phyloP scores from a whole-genome alignment of 1,140 invertebrate species.

The Drosophila takahashii region DNA sequence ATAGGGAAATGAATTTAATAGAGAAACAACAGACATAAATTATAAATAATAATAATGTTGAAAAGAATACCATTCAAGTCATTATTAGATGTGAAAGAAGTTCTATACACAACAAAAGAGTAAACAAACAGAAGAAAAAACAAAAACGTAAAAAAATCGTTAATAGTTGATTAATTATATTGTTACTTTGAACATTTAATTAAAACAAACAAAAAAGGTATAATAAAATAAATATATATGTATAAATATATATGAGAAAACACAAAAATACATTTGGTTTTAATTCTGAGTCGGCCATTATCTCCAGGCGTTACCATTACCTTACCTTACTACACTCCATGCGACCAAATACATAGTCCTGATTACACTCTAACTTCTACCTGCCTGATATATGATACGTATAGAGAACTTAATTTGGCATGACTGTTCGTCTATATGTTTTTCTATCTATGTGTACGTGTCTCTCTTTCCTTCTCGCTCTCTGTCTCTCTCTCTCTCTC shows the following conservation, averaged over 20 bases:
- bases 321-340: constrained; percentile 23
- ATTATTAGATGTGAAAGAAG: constrained; percentile 80
- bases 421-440: constrained; percentile 78
- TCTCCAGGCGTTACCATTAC: constrained; percentile 17
- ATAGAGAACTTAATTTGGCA: constrained; percentile 76
- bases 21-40: constrained; percentile 58
- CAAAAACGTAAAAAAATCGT: constrained; percentile 63
- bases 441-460: constrained; percentile 63
- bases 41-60: constrained; percentile 71
- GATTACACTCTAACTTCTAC: constrained; percentile 40
- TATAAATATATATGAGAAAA: constrained; percentile 78
- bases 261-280: constrained; percentile 79
- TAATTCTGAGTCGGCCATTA: constrained; percentile 50
- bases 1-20: constrained; percentile 81
- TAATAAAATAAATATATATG: constrained; percentile 77
- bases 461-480: constrained; percentile 12
- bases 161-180: constrained; percentile 83
- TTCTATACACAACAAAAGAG: constrained; percentile 66
- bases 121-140: constrained; percentile 30
- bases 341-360: constrained; percentile 35
- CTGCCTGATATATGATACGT: constrained; percentile 64
- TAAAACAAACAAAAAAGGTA: constrained; percentile 57
- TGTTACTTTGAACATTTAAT: constrained; percentile 82
- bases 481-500: constrained; percentile 18
- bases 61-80: constrained; percentile 76